A percentile compares a stretch with the other conserved stretches of the same genome.
These are phyloP conservation scores for Phoebastria nigripes DNA, from an alignment of 2,797 vertebrate species.

Conservation along the genomic window DNA sequence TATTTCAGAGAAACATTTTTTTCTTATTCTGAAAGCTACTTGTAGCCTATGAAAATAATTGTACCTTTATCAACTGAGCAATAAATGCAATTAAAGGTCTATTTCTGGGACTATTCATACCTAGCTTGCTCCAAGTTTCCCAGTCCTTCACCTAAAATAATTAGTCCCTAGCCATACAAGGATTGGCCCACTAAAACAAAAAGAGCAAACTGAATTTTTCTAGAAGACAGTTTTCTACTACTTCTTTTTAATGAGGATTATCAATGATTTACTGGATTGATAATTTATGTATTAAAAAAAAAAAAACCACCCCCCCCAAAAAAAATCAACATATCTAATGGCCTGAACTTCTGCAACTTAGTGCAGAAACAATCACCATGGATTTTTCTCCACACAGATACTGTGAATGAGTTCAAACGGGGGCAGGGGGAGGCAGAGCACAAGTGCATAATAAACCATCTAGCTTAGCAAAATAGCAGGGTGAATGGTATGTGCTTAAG, in stretches of 20 bases:
- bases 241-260: background rate
- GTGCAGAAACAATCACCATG: background rate
- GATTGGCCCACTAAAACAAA: background rate
- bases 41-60: background rate
- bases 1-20: background rate
- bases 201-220: background rate
- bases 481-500: background rate
- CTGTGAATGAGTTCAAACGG: background rate
- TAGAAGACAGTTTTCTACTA: background rate
- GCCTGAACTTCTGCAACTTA: background rate
- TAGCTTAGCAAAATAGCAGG: background rate
- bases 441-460: background rate
- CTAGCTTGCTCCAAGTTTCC: background rate
- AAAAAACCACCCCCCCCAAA: too few relatives aligned
- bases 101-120: background rate
- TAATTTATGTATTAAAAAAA: background rate
- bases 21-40: background rate
- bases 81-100: background rate
- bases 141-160: background rate
- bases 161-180: background rate
- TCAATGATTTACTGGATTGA: background rate
- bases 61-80: background rate
- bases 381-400: background rate
- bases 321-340: background rate
- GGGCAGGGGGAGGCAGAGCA: background rate